Evolutionary conservation across 2,888 invertebrate species (phyloP), one percentile per base, ranked within the genome.

Genomic region (Cryptocephalus moraei): DNA sequence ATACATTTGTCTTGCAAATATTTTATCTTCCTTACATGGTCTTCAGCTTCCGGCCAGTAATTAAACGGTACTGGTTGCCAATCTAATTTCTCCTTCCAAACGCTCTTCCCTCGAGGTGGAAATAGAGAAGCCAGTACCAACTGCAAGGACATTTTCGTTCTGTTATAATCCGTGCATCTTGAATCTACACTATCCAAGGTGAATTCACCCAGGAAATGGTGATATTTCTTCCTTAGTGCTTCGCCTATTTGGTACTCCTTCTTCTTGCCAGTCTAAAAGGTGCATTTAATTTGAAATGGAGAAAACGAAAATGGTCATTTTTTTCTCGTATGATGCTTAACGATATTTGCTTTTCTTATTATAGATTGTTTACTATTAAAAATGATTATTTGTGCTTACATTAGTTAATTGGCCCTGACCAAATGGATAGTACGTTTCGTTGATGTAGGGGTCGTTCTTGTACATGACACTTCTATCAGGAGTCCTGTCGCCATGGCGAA

Each of bases 141-240:
- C 55, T 80, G 75, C 41, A 83, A 78, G 43, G 83, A 82, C 80
- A 84, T 84, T 63, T 84, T 75, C 2, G 88, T 82, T 45, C 89
- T 74, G 59, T 82, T 77, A 14, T 81, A 78, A 51, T 82, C 81
- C 1, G 86, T 85, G 46, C 81, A 80, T 62, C 82, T 76, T 1
- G 85, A 77, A 62, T 78, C 75, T 43, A 86, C 53, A 22, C 56
- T 59, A 47, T 77, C 73, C 10, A 77, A 73, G 50, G 69, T 70
- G 62, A 81, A 84, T 41, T 70, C 62, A 10, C 78, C 78, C 44
- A 86, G 65, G 62, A 81, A 81, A 13, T 68, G 59, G 62, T 84
- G 69, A 64, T 86, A 86, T 51, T 81, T 73, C 49, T 74, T 67
- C 47, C 81, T 73, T 42, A 86, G 64, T 67, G 75, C 82, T 55